These are phyloP conservation scores for Hemicentrotus pulcherrimus DNA, from an alignment of 35 echinoderm and acorn worm species.

Conservation along the genomic window DNA sequence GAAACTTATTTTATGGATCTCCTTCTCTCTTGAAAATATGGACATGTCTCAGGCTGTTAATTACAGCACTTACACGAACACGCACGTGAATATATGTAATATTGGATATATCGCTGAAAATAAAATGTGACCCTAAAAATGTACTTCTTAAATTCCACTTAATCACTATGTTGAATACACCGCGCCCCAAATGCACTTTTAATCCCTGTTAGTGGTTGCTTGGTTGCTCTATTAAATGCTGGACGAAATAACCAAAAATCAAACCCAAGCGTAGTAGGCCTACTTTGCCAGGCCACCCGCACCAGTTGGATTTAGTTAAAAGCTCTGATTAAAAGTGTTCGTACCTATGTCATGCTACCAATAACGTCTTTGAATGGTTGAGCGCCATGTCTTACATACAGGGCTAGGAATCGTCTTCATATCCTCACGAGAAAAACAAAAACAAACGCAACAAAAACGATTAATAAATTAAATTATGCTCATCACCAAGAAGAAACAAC, in stretches of 20 bases:
- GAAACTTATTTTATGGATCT: not conserved
- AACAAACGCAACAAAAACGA: too few relatives aligned
- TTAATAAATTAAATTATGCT: too few relatives aligned
- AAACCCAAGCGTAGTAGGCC: not conserved
- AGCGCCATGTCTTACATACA: too few relatives aligned
- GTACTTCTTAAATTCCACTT: slow-evolving; percentile 10
- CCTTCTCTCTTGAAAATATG: not conserved
- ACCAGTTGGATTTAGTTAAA: too few relatives aligned
- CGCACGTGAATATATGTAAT: not conserved
- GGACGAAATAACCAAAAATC: not conserved
- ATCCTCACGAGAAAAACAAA: too few relatives aligned
- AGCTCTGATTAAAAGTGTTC: too few relatives aligned
- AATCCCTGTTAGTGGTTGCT: not conserved
- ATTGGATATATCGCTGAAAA: not conserved
- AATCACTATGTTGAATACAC: not conserved
- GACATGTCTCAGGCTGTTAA: not conserved
- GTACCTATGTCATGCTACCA: too few relatives aligned
- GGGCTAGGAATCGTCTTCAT: too few relatives aligned
- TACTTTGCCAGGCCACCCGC: not conserved
- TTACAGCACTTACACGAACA: not conserved
- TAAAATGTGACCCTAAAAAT: not conserved
- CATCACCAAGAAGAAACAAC: too few relatives aligned
- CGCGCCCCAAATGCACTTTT: not conserved
- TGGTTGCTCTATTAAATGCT: too few relatives aligned
- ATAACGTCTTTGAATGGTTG: too few relatives aligned